Percentiles rank a stretch among this genome's conserved stretches.
Evolutionary conservation across 2,797 vertebrate genomes (phyloP).

Genomic region (Notoglanidium macrostoma): DNA sequence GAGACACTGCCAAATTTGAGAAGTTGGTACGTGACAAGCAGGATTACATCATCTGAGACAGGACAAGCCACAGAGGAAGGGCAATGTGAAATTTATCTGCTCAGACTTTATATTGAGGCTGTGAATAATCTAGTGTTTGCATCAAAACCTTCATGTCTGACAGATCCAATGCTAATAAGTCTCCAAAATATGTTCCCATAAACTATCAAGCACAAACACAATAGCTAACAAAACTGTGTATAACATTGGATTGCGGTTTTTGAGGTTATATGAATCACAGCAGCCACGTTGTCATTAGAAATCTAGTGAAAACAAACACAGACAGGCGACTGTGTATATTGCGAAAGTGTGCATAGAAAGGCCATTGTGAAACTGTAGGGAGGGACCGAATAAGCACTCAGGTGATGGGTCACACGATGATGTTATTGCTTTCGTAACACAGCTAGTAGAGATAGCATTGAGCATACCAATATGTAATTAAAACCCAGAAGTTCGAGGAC

Average conservation of each 20-base stretch:
- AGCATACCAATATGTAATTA: neutral
- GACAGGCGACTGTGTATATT: neutral
- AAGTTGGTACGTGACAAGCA: slow-evolving; percentile 47
- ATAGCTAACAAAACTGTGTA: neutral
- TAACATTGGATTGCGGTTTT: neutral
- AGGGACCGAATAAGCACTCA: slow-evolving; percentile 1
- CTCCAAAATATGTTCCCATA: slow-evolving; percentile 6
- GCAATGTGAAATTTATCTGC: neutral
- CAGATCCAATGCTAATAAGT: slow-evolving; percentile 13
- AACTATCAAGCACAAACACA: neutral
- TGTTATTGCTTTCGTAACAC: neutral
- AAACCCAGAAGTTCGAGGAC: neutral
- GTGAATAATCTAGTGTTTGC: slow-evolving; percentile 34
- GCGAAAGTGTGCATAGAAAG: neutral
- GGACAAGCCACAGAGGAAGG: slow-evolving; percentile 15
- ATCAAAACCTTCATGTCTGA: slow-evolving; percentile 41
- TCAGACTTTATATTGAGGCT: slow-evolving; percentile 12
- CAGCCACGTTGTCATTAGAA: neutral
- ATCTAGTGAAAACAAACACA: neutral
- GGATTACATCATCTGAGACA: slow-evolving; percentile 41
- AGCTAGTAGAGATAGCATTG: neutral
- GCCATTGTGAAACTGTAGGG: neutral
- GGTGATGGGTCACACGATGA: slow-evolving; percentile 42
- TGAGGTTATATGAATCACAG: neutral
- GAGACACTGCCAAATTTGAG: slow-evolving; percentile 41